These are phyloP conservation scores for Drosophila mulleri DNA, from an alignment of 2,888 invertebrate genomes.

Conservation along the genomic window DNA sequence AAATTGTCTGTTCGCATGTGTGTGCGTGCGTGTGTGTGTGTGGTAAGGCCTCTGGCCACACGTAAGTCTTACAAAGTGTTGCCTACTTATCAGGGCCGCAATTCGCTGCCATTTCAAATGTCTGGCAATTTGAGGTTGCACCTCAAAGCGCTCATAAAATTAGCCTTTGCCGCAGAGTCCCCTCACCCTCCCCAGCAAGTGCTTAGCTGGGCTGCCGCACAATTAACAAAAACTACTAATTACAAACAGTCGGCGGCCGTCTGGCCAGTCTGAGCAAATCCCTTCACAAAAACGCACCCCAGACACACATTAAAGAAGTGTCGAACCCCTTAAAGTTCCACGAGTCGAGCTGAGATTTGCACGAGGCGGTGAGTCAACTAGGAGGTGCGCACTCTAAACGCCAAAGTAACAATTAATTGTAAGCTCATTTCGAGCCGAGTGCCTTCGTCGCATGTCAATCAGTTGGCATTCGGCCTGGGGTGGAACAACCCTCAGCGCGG, in stretches of 20 bases:
- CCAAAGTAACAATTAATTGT: conserved; percentile 74
- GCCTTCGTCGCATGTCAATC: conserved; percentile 71
- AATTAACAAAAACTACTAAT: conserved; percentile 73
- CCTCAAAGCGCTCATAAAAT: conserved; percentile 58
- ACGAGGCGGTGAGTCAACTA: background rate
- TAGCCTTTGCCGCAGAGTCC: conserved; percentile 31
- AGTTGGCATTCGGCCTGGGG: conserved; percentile 30
- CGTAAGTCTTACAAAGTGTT: conserved; percentile 53
- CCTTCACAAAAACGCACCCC: conserved; percentile 31
- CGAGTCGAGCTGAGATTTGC: conserved; percentile 46
- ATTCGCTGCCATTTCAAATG: conserved; percentile 37
- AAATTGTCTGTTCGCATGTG: conserved; percentile 27
- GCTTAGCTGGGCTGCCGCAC: conserved; percentile 29
- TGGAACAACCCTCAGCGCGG: conserved; percentile 28
- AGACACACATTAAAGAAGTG: conserved; percentile 40
- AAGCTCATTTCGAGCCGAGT: conserved; percentile 64
- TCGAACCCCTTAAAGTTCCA: conserved; percentile 55
- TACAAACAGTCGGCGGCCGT: conserved; percentile 41
- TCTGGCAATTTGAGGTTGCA: conserved; percentile 47
- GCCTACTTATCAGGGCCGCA: conserved; percentile 26
- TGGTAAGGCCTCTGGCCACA: background rate
- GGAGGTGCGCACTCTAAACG: conserved; percentile 32
- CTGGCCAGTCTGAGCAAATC: conserved; percentile 6
- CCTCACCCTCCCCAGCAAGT: background rate
- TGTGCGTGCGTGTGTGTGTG: background rate